Percentiles rank a stretch among this genome's conserved stretches.
Evolutionary conservation across 1,140 invertebrate species (phyloP).

Genomic region (Leptoteleia sp.): DNA sequence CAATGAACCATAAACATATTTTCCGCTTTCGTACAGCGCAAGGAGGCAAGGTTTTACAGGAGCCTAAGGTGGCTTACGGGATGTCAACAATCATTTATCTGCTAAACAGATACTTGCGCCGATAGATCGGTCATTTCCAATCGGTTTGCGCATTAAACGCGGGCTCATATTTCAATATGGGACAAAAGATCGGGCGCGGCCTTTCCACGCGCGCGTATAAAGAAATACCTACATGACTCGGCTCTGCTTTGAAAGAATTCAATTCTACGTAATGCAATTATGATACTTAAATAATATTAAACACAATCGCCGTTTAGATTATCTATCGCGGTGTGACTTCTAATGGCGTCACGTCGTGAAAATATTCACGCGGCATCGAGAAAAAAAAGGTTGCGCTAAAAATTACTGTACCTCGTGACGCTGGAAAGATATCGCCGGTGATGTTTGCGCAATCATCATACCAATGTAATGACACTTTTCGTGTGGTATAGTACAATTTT

Average conservation of each 20-base stretch:
- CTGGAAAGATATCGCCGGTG: no score
- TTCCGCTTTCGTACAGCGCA: constrained; percentile 36
- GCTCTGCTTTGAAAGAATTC: constrained; percentile 58
- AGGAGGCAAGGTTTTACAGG: constrained; percentile 49
- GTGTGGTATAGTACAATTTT: no score
- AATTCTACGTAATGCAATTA: constrained; percentile 65
- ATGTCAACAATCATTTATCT: constrained; percentile 70
- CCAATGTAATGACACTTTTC: no score
- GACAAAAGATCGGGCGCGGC: constrained; percentile 69
- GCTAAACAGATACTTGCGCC: constrained; percentile 49
- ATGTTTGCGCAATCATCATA: no score
- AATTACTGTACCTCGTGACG: no score
- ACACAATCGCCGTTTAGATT: constrained; percentile 40
- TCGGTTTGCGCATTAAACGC: constrained; percentile 64
- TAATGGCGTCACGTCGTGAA: constrained; percentile 7
- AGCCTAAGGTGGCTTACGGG: constrained; percentile 65
- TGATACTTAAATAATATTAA: constrained; percentile 57
- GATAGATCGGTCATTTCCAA: constrained; percentile 65
- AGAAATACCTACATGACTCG: constrained; percentile 66
- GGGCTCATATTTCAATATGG: constrained; percentile 65
- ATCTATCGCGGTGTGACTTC: constrained; percentile 17
- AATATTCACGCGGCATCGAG: no score
- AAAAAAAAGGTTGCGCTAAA: no score
- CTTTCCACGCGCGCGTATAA: constrained; percentile 57
- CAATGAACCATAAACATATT: constrained; percentile 64